phyloP scores from a whole-genome alignment of 2,113 vertebrate genomes.

The Dasypus novemcinctus region DNA sequence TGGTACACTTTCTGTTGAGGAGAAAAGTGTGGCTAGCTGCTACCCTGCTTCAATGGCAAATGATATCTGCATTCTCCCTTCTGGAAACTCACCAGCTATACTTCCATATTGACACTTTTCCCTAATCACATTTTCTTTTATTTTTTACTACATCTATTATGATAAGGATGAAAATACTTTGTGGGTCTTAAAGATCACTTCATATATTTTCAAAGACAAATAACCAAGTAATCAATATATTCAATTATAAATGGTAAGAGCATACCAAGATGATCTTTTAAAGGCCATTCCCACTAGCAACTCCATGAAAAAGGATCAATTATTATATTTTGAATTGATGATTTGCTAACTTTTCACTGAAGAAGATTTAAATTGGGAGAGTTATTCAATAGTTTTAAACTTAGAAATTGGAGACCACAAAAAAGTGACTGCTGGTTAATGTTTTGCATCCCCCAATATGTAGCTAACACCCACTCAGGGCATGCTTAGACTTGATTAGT shows the following conservation, averaged over 20 bases:
- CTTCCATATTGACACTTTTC: constrained; percentile 73
- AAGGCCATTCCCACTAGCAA: background rate
- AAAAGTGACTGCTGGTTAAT: constrained; percentile 67
- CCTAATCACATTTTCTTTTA: constrained; percentile 65
- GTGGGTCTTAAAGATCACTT: constrained; percentile 43
- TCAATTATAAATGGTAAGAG: constrained; percentile 42
- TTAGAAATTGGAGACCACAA: constrained; percentile 51
- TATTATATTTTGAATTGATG: constrained; percentile 46
- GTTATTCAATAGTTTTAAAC: constrained; percentile 65
- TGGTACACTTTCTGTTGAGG: constrained; percentile 41
- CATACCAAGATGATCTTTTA: constrained; percentile 61
- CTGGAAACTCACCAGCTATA: constrained; percentile 72
- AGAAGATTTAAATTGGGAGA: constrained; percentile 53
- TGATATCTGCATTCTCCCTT: constrained; percentile 54
- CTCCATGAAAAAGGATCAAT: constrained; percentile 46
- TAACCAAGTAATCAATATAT: constrained; percentile 48
- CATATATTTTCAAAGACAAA: constrained; percentile 47
- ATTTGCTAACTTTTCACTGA: constrained; percentile 62
- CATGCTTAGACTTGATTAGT: constrained; percentile 86
- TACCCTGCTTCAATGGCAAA: constrained; percentile 69
- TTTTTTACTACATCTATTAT: constrained; percentile 75
- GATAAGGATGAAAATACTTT: constrained; percentile 58
- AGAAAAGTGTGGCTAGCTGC: constrained; percentile 60
- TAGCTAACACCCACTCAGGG: constrained; percentile 84
- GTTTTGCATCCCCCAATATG: constrained; percentile 77